These are phyloP conservation scores for human DNA, from an alignment of 2,113 vertebrate species.

Conservation along the genomic window DNA sequence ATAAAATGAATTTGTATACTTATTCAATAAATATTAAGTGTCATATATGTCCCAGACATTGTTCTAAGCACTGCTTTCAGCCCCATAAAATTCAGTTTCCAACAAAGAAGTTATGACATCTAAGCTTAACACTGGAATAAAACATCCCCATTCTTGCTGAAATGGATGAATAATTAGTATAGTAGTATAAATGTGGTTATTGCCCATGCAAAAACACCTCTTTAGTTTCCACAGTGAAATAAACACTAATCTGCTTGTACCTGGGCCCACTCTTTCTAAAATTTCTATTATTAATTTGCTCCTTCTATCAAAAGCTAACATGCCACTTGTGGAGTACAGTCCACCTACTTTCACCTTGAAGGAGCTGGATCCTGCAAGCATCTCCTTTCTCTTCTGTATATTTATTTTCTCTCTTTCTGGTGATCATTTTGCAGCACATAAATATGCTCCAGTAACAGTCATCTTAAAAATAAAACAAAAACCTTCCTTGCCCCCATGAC, in stretches of 20 bases:
- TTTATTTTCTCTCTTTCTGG: background rate
- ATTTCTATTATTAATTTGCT: background rate
- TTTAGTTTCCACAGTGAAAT: slow-evolving; percentile 26
- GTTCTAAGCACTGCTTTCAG: background rate
- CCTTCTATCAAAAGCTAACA: background rate
- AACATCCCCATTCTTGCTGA: background rate
- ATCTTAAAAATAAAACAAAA: background rate
- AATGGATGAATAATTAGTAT: background rate
- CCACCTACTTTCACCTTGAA: background rate
- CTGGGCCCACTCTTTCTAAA: background rate
- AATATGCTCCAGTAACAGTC: background rate
- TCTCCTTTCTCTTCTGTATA: background rate
- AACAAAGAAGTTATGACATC: background rate
- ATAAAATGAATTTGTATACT: background rate
- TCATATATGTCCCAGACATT: background rate
- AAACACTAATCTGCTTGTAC: background rate
- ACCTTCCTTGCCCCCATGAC: background rate
- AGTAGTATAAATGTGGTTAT: background rate
- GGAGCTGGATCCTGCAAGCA: background rate
- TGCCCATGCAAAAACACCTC: background rate
- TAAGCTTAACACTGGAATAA: background rate
- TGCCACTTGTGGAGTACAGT: background rate
- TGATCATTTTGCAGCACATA: background rate
- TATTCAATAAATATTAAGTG: background rate
- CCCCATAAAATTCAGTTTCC: background rate